Conservation (phyloP, 2,888 invertebrate genomes). For the Dilophus febrilis region DNA sequence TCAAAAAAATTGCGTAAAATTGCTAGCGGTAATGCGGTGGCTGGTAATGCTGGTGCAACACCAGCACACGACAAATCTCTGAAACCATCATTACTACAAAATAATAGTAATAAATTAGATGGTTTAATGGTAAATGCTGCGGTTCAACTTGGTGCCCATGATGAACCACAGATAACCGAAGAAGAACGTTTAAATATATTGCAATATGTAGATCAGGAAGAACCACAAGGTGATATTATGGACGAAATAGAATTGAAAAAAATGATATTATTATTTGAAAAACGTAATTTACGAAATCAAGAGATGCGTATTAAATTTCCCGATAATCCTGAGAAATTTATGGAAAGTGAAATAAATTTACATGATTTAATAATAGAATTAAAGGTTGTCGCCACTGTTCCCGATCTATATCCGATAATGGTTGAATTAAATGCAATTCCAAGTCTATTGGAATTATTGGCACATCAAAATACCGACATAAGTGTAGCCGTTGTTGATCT, state of each 20-base stretch:
- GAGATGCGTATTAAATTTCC: slow-evolving; percentile 98
- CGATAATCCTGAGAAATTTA: slow-evolving; percentile 93
- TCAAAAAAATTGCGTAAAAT: slow-evolving; percentile 43
- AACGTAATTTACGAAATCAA: slow-evolving; percentile 81
- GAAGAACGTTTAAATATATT: slow-evolving; percentile 66
- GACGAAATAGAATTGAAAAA: slow-evolving; percentile 80
- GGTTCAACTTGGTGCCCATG: too few relatives aligned
- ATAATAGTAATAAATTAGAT: slow-evolving; percentile 12
- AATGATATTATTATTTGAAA: slow-evolving; percentile 84
- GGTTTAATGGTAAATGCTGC: too few relatives aligned
- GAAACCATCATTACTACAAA: too few relatives aligned
- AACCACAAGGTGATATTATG: slow-evolving; percentile 64
- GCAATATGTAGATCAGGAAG: slow-evolving; percentile 68
- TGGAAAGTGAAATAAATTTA: slow-evolving; percentile 91
- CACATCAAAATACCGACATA: slow-evolving; percentile 83
- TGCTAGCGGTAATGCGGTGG: too few relatives aligned
- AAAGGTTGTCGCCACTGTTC: slow-evolving; percentile 86
- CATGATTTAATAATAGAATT: slow-evolving; percentile 77
- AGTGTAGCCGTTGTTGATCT: slow-evolving; percentile 36
- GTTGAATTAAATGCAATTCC: slow-evolving; percentile 80
- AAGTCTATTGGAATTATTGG: slow-evolving; percentile 77
- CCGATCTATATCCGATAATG: slow-evolving; percentile 82
- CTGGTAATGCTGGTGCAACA: too few relatives aligned
- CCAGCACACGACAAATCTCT: too few relatives aligned
- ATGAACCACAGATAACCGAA: slow-evolving; percentile 45